phyloP scores from a whole-genome alignment of 2,113 vertebrate genomes.

The Mungos mungo region DNA sequence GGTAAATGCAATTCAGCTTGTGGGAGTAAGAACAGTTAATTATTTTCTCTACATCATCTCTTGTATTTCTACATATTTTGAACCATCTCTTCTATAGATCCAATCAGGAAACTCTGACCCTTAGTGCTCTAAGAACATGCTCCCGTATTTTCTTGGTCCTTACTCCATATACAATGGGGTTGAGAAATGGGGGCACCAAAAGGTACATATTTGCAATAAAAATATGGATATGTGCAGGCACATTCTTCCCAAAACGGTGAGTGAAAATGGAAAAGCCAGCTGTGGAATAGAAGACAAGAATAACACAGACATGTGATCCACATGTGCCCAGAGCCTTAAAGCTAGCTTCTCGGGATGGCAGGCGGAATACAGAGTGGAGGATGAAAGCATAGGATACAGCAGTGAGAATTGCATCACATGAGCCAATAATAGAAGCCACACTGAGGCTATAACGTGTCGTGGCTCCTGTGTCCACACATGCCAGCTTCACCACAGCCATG shows the following conservation, averaged over 20 bases:
- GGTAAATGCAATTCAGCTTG: background rate
- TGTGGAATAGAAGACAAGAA: conserved; percentile 53
- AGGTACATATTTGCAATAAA: conserved; percentile 60
- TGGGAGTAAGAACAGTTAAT: background rate
- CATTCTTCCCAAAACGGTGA: conserved; percentile 42
- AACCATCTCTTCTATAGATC: background rate
- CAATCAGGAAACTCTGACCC: background rate
- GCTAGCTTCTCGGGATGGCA: background rate
- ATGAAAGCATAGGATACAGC: too few relatives aligned
- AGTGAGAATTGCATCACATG: too few relatives aligned
- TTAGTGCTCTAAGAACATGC: background rate
- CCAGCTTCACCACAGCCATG: too few relatives aligned
- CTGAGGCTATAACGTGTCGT: too few relatives aligned
- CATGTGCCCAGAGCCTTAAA: conserved; percentile 55
- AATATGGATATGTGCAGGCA: conserved; percentile 36
- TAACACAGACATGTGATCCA: conserved; percentile 52
- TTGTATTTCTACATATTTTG: background rate
- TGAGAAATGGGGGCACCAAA: background rate
- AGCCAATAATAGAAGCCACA: too few relatives aligned
- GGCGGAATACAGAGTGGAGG: background rate
- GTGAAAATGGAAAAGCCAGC: conserved; percentile 56
- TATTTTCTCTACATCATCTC: background rate
- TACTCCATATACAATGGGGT: conserved; percentile 41
- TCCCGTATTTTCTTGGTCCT: conserved; percentile 38
- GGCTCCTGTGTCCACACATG: too few relatives aligned